phyloP scores from a whole-genome alignment of 2,797 vertebrate genomes.

The Anisognathus igniventris region DNA sequence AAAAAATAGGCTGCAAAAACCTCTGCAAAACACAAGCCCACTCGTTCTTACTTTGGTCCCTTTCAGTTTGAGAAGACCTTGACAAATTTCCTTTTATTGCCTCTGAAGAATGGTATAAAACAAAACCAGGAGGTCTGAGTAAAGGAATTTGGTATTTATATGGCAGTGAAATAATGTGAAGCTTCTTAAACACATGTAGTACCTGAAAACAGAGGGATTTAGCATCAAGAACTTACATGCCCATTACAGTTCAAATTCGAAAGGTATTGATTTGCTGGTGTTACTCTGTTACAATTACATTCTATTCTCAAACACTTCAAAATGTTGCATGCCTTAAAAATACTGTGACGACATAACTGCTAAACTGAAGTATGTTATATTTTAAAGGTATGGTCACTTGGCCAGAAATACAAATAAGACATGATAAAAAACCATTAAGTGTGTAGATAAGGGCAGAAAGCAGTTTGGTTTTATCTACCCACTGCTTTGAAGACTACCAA shows the following conservation, averaged over 20 bases:
- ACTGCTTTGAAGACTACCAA: background rate
- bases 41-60: background rate
- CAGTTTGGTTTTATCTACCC: background rate
- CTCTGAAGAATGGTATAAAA: background rate
- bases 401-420: background rate
- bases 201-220: background rate
- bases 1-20: background rate
- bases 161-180: background rate
- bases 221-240: background rate
- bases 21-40: background rate
- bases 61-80: background rate
- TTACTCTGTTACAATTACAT: background rate
- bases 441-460: background rate
- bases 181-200: background rate
- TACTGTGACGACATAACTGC: background rate
- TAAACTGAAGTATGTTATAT: background rate
- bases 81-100: background rate
- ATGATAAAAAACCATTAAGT: background rate
- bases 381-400: background rate
- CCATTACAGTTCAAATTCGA: conserved; percentile 7
- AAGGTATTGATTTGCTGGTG: background rate
- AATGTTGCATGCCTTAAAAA: background rate
- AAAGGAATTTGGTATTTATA: background rate
- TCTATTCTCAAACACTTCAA: background rate
- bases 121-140: background rate